Base-by-base conservation (phyloP, 2,888 invertebrate species). In the Dryobota labecula region DNA sequence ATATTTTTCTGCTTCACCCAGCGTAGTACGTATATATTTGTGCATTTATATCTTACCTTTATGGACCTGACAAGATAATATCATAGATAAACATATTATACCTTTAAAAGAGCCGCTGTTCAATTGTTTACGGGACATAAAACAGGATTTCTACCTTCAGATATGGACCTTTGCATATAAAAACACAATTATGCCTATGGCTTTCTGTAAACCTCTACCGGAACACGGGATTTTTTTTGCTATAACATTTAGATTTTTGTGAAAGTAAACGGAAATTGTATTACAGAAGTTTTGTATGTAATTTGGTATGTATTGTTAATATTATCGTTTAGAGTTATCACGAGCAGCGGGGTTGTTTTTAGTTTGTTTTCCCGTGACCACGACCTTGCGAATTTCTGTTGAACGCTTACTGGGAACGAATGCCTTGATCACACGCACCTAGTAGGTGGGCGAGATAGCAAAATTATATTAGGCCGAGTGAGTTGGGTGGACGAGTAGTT, bases 101-200 rank as follows among this genome's bases (percentile, higher is more conserved):
- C 60, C 33, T 54, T 60, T 47, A 54, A 51, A 82, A 45, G 64
- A 58, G 24, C 51, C 51, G n/a, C 62, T 47, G 43, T 61, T 63
- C 61, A 70, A 74, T 74, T 80, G 76, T 80, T 80, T 80, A 83
- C 80, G 80, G 68, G 71, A 76, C 67, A 74, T 71, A 73, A 70
- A 78, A 67, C 60, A 73, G 65, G 63, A 77, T 74, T 69, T 67
- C 36, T 78, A 30, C 69, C 45, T 74, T 66, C 45, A 80, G 75
- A 67, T 78, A 78, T 68, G 78, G 53, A 72, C 76, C 76, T 73
- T 78, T 78, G 81, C 84, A 72, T 77, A 76, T 78, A 69, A 80
- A 85, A 75, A 75, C 69, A 73, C 70, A 80, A 72, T 70, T 70
- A 73, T 58, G 66, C 49, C 62, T 66, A 62, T 76, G 58, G 67